Conservation (phyloP, 2,888 invertebrate species). For the Antheraea yamamai region DNA sequence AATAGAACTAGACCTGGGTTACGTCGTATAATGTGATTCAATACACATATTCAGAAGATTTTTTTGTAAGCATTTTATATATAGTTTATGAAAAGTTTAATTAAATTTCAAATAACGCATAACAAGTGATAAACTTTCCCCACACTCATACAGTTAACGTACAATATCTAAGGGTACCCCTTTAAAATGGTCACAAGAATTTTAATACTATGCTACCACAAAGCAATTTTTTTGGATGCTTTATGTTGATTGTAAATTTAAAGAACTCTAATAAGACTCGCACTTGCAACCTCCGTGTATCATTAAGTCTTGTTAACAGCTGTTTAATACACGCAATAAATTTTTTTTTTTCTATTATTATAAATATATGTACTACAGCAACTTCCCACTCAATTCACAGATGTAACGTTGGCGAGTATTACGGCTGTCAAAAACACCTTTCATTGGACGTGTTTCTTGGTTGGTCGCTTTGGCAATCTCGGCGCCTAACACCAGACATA, state of each 20-base stretch:
- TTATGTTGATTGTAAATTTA: not conserved
- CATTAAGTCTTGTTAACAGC: not conserved
- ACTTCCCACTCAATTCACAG: slow-evolving; percentile 15
- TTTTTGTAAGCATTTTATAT: not conserved
- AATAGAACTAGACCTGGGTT: not conserved
- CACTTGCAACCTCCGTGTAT: not conserved
- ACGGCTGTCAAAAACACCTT: slow-evolving; percentile 56
- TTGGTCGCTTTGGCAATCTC: slow-evolving; percentile 64
- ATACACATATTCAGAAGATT: too few relatives aligned
- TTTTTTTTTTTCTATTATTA: not conserved
- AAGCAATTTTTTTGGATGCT: too few relatives aligned
- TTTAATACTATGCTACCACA: not conserved
- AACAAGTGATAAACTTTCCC: not conserved
- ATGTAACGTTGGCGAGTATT: slow-evolving; percentile 23
- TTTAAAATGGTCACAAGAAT: not conserved
- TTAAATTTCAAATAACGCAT: not conserved
- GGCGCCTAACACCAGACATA: slow-evolving; percentile 55
- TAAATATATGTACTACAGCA: not conserved
- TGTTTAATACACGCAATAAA: not conserved
- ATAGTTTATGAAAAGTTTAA: not conserved
- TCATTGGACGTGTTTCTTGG: slow-evolving; percentile 50
- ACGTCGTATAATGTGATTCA: not conserved
- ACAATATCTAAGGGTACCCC: not conserved
- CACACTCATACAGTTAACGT: not conserved
- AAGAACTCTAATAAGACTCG: not conserved